phyloP scores from a whole-genome alignment of 2,113 vertebrate species.

The Phrynosoma blainvillii region DNA sequence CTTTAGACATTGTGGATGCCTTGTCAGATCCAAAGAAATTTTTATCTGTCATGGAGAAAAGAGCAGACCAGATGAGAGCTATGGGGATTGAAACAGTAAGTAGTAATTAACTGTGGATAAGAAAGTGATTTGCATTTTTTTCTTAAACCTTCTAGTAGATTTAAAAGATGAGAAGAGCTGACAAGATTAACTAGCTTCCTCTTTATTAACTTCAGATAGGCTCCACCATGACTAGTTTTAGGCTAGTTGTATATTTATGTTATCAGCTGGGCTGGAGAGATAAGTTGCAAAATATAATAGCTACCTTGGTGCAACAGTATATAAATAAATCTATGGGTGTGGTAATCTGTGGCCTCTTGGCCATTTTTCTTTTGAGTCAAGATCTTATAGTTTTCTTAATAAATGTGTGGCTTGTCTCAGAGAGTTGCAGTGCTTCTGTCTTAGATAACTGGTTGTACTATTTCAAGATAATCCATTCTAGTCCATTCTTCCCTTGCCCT shows the following conservation, averaged over 20 bases:
- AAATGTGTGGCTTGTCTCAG: background rate
- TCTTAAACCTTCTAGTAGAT: background rate
- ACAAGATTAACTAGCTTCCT: background rate
- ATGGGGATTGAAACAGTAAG: slow-evolving; percentile 97
- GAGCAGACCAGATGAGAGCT: slow-evolving; percentile 98
- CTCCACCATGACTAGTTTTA: background rate
- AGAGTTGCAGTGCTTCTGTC: background rate
- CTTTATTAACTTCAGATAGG: background rate
- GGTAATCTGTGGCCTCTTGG: background rate
- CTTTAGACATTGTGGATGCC: slow-evolving; percentile 94
- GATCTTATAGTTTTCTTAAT: background rate
- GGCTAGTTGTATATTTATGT: background rate
- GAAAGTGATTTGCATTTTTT: background rate
- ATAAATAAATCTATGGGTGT: no score
- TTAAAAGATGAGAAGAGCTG: background rate
- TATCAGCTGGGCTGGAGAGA: background rate
- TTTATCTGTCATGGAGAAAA: slow-evolving; percentile 96
- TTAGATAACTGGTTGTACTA: background rate
- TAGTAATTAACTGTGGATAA: slow-evolving; percentile 25
- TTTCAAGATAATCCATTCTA: background rate
- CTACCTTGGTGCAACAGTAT: background rate
- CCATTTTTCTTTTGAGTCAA: background rate
- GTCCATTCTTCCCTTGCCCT: background rate
- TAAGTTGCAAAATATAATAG: background rate
- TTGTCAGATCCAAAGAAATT: slow-evolving; percentile 99